phyloP scores from a whole-genome alignment of 2,113 vertebrate genomes.

The human (Homo sapiens) region GRCh38 chr6:5594501-5595000 shows the following conservation, averaged over 20 bases:
- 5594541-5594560: background rate
- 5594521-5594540: background rate
- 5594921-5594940: no score
- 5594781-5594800: background rate
- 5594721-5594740: background rate
- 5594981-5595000: background rate
- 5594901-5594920: background rate
- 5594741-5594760: background rate
- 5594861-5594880: background rate
- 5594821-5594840: background rate
- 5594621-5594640: background rate
- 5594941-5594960: background rate
- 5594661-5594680: background rate
- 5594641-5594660: background rate
- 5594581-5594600: fast-evolving
- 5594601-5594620: background rate
- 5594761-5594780: background rate
- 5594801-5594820: background rate
- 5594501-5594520: background rate
- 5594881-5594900: background rate
- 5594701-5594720: background rate
- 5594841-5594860: fast-evolving
- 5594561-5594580: background rate
- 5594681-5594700: background rate
- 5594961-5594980: background rate